Conservation (phyloP, 2,113 vertebrate species). For the Paedocypris sp. region DNA sequence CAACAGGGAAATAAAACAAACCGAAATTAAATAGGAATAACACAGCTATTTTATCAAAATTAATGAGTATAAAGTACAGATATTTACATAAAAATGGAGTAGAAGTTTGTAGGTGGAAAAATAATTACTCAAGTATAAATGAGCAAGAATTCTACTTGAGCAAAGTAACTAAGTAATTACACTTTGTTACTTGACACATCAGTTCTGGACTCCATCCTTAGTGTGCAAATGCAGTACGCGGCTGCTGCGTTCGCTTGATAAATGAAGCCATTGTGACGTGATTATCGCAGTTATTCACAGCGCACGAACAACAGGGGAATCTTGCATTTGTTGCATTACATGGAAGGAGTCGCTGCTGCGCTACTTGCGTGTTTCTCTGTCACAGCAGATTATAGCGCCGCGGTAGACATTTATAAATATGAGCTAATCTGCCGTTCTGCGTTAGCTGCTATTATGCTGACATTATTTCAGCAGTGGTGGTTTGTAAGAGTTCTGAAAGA, state of each 20-base stretch:
- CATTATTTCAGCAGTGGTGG: constrained; percentile 53
- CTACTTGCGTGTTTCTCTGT: constrained; percentile 48
- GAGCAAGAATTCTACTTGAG: no score
- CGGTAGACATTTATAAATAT: constrained; percentile 60
- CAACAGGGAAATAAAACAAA: no score
- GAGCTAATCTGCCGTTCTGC: constrained; percentile 49
- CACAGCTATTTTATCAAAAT: no score
- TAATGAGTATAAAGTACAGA: no score
- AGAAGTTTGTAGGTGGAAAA: no score
- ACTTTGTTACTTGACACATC: no score
- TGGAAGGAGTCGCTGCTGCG: constrained; percentile 48
- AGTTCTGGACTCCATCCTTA: no score
- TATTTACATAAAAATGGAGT: no score
- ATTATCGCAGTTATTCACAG: constrained; percentile 66
- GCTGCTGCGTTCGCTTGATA: constrained; percentile 47
- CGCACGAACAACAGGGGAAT: constrained; percentile 44
- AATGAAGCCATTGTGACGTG: constrained; percentile 62
- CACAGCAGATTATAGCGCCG: constrained; percentile 50
- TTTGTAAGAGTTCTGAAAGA: constrained; percentile 51
- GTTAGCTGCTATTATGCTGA: constrained; percentile 58
- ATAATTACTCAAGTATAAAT: no score
- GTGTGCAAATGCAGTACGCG: constrained; percentile 37
- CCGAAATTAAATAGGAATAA: no score
- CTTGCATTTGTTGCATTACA: constrained; percentile 59
- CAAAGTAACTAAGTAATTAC: no score